Evolutionary conservation across 2,797 vertebrate genomes (phyloP).

Genomic region (Sparus aurata): DNA sequence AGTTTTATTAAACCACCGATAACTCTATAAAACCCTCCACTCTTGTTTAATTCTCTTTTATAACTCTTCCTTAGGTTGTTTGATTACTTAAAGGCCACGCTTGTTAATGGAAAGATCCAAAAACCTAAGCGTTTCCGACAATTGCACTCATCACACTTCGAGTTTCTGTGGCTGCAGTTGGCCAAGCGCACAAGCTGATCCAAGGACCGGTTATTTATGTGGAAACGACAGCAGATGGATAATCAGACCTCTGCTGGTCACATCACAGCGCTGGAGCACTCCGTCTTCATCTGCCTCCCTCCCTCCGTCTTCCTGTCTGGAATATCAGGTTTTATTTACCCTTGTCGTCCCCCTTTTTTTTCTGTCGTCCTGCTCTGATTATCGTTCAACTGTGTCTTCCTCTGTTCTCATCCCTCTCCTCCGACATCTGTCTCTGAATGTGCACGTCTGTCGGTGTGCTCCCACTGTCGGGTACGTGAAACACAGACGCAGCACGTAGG

Average conservation of each 20-base stretch:
- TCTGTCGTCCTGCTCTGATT: not conserved
- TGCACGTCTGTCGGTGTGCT: not conserved
- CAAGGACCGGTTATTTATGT: constrained; percentile 14
- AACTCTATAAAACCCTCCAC: not conserved
- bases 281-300: constrained; percentile 40
- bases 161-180: constrained; percentile 5
- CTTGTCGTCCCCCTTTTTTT: constrained; percentile 1
- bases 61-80: not conserved
- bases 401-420: not conserved
- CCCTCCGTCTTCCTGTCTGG: not conserved
- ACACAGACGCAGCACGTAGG: constrained; percentile 23
- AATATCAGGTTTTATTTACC: not conserved
- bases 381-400: not conserved
- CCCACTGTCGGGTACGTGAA: constrained; percentile 12
- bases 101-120: constrained; percentile 1
- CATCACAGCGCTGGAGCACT: constrained; percentile 25
- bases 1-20: constrained; percentile 26
- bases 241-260: constrained; percentile 46
- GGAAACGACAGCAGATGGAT: constrained; percentile 46
- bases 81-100: not conserved
- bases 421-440: not conserved
- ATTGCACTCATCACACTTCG: constrained; percentile 4
- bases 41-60: constrained; percentile 18
- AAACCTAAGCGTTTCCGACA: not conserved
- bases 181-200: constrained; percentile 24